phyloP scores from a whole-genome alignment of 2,888 invertebrate genomes.

The Thera britannica region DNA sequence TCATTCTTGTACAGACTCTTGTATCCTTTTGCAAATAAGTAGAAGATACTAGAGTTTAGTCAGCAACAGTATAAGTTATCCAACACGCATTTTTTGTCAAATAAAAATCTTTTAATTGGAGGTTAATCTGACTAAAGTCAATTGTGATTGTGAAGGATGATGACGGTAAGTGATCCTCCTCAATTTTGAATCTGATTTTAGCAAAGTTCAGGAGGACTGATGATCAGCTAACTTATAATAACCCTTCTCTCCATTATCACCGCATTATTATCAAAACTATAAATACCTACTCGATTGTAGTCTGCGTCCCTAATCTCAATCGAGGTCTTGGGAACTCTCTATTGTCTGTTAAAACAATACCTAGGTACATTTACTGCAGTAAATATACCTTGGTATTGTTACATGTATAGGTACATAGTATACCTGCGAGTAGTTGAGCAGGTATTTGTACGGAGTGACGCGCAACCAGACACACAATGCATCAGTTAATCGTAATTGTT shows the following conservation, averaged over 20 bases:
- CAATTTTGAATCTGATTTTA: conserved; percentile 14
- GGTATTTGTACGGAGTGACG: conserved; percentile 11
- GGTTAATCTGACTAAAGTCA: no score
- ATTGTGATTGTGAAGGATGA: no score
- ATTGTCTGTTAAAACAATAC: conserved; percentile 44
- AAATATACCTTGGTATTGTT: no score
- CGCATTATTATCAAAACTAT: conserved; percentile 38
- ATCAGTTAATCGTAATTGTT: conserved; percentile 52
- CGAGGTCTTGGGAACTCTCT: conserved; percentile 40
- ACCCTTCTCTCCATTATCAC: conserved; percentile 33
- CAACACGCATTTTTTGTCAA: no score
- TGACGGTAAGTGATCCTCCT: conserved; percentile 1
- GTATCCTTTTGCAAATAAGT: neutral
- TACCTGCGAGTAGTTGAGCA: conserved; percentile 29
- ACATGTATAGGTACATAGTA: no score
- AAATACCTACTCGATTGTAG: conserved; percentile 38
- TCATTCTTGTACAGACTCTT: conserved; percentile 18
- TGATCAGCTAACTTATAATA: conserved; percentile 31
- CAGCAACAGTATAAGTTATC: no score
- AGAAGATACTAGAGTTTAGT: neutral
- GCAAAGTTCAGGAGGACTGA: conserved; percentile 17
- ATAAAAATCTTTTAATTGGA: no score
- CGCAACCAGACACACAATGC: conserved; percentile 32
- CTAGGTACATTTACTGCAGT: conserved; percentile 14
- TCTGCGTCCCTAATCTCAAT: conserved; percentile 42